Conservation (phyloP, 1,140 invertebrate species). For the Goniozus legneri region DNA sequence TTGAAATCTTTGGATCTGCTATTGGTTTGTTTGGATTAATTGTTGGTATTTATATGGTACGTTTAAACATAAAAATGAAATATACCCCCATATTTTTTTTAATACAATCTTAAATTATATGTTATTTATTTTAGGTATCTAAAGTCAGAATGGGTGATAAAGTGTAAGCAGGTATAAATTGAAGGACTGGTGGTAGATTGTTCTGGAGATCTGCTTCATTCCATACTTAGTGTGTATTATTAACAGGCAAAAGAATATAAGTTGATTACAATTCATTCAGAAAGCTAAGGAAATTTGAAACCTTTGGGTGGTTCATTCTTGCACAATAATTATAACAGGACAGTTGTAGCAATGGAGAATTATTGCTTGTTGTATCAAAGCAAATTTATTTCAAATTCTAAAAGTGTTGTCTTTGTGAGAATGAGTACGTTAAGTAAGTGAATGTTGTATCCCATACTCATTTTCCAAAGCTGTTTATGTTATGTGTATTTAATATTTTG, state of each 20-base stretch:
- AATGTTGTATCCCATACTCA: no score
- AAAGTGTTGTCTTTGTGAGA: not conserved
- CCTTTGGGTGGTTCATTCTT: no score
- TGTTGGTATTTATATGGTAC: slow-evolving; percentile 88
- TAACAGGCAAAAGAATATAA: not conserved
- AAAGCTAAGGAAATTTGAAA: no score
- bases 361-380: not conserved
- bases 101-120: slow-evolving; percentile 4
- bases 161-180: slow-evolving; percentile 19
- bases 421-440: not conserved
- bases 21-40: slow-evolving; percentile 98
- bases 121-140: slow-evolving; percentile 49
- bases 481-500: not conserved
- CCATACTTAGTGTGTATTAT: slow-evolving; percentile 13
- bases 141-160: slow-evolving; percentile 62
- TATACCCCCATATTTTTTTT: not conserved
- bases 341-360: no score
- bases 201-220: slow-evolving; percentile 16
- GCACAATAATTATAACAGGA: no score
- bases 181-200: not conserved
- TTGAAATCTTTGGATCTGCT: slow-evolving; percentile 97
- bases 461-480: not conserved
- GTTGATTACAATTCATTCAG: no score
- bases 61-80: slow-evolving; percentile 4
- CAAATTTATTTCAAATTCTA: not conserved